Base-by-base conservation (phyloP, 92 coral and sea anemone species). In the Zoanthus gigantus region DNA sequence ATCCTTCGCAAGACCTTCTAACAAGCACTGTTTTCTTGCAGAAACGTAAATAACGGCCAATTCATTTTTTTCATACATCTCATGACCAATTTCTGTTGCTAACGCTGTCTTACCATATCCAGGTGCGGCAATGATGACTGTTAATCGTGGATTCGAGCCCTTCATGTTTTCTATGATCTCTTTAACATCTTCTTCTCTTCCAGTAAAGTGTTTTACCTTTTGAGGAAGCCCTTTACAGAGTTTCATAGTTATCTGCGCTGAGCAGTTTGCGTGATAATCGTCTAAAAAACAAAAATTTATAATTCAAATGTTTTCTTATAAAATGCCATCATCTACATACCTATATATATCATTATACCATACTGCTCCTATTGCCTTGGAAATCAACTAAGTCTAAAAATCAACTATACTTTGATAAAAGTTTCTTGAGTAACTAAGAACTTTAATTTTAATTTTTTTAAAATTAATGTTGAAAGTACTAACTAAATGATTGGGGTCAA, bases 31-130 rank as follows among this genome's bases (percentile, higher is more conserved):
- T 14, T 48, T 76, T 87, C 85, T 86, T 11, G 93, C 83, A 12
- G 77, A 78, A n/a, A 92, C 66, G 71, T 74, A 89, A 42, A 89
- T 13, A 18, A 92, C 90, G 28, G 74, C 69, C 34, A 37, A 72
- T 74, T 32, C 81, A 88, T 73, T 83, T 56, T 9, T 58, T 71
- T 47, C 79, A 32, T 74, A 30, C 29, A 94, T 67, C 86, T 30
- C 83, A 91, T 23, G 23, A 23, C 23, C 23, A 23, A 23, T 23
- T 23, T 23, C 23, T 23, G 23, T 23, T 23, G 23, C 91, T 13
- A 88, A 28, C 6, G 89, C 82, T 7, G 98, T 90, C 65, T 94
- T 94, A n/a, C 98, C 98, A 63, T 75, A 89, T 29, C 94, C 95
- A 12, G 98, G 98, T 11, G 95, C 92, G 9, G 87, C 95, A 71